These are phyloP conservation scores for Eupelmus urozonus DNA, from an alignment of 2,888 invertebrate genomes.

Conservation along the genomic window DNA sequence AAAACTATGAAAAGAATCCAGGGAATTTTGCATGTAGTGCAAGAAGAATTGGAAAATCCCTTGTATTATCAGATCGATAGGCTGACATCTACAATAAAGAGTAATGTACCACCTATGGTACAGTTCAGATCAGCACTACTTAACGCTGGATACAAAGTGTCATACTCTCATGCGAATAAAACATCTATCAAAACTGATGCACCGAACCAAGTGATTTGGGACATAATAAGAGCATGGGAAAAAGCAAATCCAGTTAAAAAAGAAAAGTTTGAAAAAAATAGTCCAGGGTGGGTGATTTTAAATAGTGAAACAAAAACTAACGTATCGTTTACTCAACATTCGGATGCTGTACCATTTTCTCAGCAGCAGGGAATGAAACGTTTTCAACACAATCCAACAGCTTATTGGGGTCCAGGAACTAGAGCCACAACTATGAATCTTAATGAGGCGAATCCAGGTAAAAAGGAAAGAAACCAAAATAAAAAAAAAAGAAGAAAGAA, in stretches of 20 bases:
- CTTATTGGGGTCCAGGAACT: conserved; percentile 95
- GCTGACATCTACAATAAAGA: conserved; percentile 72
- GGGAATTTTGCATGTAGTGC: conserved; percentile 89
- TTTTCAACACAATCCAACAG: conserved; percentile 92
- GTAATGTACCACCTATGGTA: conserved; percentile 71
- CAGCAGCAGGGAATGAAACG: conserved; percentile 85
- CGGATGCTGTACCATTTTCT: conserved; percentile 89
- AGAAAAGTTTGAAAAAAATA: conserved; percentile 80
- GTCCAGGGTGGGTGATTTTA: conserved; percentile 80
- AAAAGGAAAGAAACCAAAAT: conserved; percentile 61
- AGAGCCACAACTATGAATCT: conserved; percentile 83
- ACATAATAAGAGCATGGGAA: conserved; percentile 91
- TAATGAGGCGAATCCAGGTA: conserved; percentile 51
- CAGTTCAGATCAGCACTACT: conserved; percentile 89
- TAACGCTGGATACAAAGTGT: conserved; percentile 93
- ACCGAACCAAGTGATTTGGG: conserved; percentile 92
- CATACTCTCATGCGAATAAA: conserved; percentile 93
- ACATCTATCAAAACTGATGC: conserved; percentile 96
- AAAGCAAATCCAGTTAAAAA: conserved; percentile 82
- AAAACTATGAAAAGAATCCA: conserved; percentile 87
- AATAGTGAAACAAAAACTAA: conserved; percentile 77
- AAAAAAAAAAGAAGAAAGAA: conserved; percentile 57
- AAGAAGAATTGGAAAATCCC: conserved; percentile 92
- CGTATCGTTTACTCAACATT: conserved; percentile 80
- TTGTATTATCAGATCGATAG: conserved; percentile 92